These are phyloP conservation scores for Crepidodera aurea DNA, from an alignment of 2,888 invertebrate genomes.

Conservation along the genomic window DNA sequence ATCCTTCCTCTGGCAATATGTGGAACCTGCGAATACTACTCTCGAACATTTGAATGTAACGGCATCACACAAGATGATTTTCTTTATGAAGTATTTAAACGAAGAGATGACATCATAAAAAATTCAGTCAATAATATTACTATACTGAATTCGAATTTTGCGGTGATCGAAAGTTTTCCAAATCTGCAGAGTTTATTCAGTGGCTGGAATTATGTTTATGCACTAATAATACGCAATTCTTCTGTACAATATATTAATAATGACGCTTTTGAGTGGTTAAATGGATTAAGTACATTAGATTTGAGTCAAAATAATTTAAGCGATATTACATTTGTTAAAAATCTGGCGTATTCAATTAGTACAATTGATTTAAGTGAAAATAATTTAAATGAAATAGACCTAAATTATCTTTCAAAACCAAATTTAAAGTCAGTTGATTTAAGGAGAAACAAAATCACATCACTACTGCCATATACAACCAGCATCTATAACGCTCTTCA, in stretches of 20 bases:
- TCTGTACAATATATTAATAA: background rate
- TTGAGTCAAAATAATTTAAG: background rate
- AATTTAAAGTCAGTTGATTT: background rate
- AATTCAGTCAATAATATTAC: background rate
- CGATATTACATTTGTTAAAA: background rate
- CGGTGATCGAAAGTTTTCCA: background rate
- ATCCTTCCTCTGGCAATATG: background rate
- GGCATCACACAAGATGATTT: background rate
- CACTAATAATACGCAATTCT: background rate
- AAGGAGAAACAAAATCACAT: background rate
- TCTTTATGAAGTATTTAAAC: background rate
- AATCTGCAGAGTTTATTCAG: background rate
- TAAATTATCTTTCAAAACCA: no score
- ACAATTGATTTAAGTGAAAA: background rate
- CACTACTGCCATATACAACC: background rate
- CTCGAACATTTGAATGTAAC: background rate
- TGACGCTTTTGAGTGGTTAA: background rate
- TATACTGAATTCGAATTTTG: background rate
- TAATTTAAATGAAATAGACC: background rate
- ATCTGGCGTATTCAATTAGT: background rate
- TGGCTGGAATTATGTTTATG: background rate
- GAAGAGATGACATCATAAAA: background rate
- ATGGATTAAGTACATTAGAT: background rate
- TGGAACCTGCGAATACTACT: background rate
- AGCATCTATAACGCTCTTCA: background rate